Evolutionary conservation across 1,140 invertebrate species (phyloP).

Genomic region (Leptinotarsa defecta): DNA sequence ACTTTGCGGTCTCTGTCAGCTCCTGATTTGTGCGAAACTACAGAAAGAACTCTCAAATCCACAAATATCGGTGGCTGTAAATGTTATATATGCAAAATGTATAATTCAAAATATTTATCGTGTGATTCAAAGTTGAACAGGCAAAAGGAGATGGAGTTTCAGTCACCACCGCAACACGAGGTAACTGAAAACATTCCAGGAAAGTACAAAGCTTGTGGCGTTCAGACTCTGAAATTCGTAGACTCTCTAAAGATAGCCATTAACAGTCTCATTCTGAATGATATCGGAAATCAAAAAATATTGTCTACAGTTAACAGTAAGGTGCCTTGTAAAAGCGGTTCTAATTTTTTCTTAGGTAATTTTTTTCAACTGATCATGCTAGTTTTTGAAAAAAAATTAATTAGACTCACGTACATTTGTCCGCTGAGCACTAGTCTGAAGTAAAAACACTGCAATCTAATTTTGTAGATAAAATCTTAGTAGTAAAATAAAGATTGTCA

Average conservation of each 20-base stretch:
- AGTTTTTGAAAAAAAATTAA: too few species aligned
- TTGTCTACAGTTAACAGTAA: constrained; percentile 30
- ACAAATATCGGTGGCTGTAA: constrained; percentile 37
- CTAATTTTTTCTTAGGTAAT: constrained; percentile 37
- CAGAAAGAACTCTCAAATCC: constrained; percentile 35
- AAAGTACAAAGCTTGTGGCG: constrained; percentile 26
- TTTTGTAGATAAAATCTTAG: too few species aligned
- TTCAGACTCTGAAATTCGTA: constrained; percentile 45
- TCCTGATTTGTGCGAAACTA: constrained; percentile 44
- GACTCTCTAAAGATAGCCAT: constrained; percentile 49
- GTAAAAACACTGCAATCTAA: too few species aligned
- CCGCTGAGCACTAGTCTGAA: too few species aligned
- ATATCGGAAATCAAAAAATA: constrained; percentile 46
- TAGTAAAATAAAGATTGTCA: too few species aligned
- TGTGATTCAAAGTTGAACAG: too few species aligned
- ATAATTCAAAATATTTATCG: constrained; percentile 39
- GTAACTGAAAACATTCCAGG: constrained; percentile 23
- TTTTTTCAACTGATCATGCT: too few species aligned
- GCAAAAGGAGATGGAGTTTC: too few species aligned
- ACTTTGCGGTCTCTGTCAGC: constrained; percentile 51
- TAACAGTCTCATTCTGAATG: constrained; percentile 48
- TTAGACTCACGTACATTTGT: too few species aligned
- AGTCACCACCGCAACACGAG: not conserved
- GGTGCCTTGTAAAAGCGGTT: constrained; percentile 33
- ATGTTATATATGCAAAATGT: constrained; percentile 41